Evolutionary conservation across 92 coral and sea anemone genomes (phyloP).

Genomic region (Nematostella vectensis): DNA sequence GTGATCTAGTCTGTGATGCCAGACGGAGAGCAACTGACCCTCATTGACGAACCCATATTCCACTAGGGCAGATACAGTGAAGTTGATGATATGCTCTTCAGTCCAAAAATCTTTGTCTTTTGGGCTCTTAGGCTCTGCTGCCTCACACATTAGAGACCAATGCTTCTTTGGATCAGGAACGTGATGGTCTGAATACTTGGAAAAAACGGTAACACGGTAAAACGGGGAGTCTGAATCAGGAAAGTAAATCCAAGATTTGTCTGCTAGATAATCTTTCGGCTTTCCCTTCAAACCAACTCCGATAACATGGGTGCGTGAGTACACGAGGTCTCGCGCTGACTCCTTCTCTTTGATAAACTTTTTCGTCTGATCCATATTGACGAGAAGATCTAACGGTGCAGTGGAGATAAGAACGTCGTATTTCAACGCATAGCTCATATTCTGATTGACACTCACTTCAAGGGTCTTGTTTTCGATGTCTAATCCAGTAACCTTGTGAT

Average conservation of each 20-base stretch:
- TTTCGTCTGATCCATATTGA: constrained; percentile 23
- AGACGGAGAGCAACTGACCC: constrained; percentile 31
- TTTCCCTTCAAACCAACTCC: constrained; percentile 48
- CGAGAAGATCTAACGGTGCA: constrained; percentile 33
- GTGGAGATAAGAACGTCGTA: constrained; percentile 39
- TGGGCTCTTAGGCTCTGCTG: constrained; percentile 28
- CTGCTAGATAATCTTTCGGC: constrained; percentile 22
- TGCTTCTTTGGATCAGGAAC: constrained; percentile 36
- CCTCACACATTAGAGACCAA: constrained; percentile 67
- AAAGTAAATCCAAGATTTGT: constrained; percentile 57
- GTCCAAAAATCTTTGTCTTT: constrained; percentile 26
- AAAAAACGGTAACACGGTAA: constrained; percentile 54
- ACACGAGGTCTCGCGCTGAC: constrained; percentile 13
- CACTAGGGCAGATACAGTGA: constrained; percentile 33
- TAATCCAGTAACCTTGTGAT: constrained; percentile 24
- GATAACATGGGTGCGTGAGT: constrained; percentile 38
- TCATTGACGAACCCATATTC: constrained; percentile 26
- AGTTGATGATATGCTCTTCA: constrained; percentile 18
- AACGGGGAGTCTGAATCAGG: constrained; percentile 67
- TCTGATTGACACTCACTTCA: background rate
- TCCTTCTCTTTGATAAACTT: constrained; percentile 2
- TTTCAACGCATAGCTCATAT: background rate
- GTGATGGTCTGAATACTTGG: constrained; percentile 46
- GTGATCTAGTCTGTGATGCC: constrained; percentile 34
- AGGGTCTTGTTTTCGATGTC: constrained; percentile 18